Evolutionary conservation across 1,140 invertebrate genomes (phyloP).

Genomic region (Bombus cullumanus): DNA sequence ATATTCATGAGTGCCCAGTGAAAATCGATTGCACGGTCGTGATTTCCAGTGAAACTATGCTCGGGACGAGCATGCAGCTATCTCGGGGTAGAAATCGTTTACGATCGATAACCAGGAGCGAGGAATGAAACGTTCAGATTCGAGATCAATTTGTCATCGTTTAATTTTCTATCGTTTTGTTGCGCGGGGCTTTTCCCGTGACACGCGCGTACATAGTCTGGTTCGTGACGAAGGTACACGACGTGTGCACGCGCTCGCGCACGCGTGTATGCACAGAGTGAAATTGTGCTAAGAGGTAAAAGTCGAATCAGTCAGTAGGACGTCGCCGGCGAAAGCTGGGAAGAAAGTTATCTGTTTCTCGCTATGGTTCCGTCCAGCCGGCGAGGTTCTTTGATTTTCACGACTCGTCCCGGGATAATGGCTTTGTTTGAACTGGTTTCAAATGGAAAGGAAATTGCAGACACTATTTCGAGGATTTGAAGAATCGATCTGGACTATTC

Average conservation of each 20-base stretch:
- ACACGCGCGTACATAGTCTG: background rate
- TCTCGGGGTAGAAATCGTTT: background rate
- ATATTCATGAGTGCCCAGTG: too few relatives aligned
- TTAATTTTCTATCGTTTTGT: conserved; percentile 1
- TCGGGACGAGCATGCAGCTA: background rate
- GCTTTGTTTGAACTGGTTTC: background rate
- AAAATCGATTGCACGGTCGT: background rate
- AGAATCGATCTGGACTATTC: too few relatives aligned
- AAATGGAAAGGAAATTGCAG: background rate
- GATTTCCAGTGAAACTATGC: background rate
- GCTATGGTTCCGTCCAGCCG: conserved; percentile 48
- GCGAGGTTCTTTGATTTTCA: conserved; percentile 20
- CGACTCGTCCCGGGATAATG: background rate
- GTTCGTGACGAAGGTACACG: background rate
- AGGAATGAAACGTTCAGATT: background rate
- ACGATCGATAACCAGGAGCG: background rate
- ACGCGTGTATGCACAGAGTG: conserved; percentile 52
- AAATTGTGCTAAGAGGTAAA: conserved; percentile 71
- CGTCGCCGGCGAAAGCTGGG: conserved; percentile 67
- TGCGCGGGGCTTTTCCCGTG: background rate
- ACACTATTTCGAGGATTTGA: too few relatives aligned
- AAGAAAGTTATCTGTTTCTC: conserved; percentile 66
- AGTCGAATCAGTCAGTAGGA: conserved; percentile 71
- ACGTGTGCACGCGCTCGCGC: too few relatives aligned
- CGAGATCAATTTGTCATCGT: background rate